phyloP scores from a whole-genome alignment of 2,888 invertebrate species.

The Drosophila picticornis region DNA sequence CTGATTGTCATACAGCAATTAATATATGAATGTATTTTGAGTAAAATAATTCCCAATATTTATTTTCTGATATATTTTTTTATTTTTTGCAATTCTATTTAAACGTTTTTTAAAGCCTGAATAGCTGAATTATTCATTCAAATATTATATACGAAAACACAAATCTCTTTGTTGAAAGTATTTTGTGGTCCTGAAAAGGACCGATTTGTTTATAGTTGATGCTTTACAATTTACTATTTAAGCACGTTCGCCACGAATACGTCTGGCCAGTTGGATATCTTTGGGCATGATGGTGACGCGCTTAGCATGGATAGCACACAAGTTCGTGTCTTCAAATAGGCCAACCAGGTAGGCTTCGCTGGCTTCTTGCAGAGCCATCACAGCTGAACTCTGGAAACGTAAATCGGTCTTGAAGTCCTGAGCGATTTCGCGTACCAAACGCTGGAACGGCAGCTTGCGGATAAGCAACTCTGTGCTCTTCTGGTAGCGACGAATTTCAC shows the following conservation, averaged over 20 bases:
- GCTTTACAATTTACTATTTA: conserved; percentile 85
- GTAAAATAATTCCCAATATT: too few species aligned
- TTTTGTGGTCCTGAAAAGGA: conserved; percentile 50
- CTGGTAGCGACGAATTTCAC: conserved; percentile 37
- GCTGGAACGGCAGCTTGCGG: conserved; percentile 32
- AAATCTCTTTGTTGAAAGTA: conserved; percentile 15
- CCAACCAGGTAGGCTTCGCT: conserved; percentile 36
- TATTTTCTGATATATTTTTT: too few species aligned
- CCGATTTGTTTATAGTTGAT: conserved; percentile 33
- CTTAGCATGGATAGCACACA: conserved; percentile 96
- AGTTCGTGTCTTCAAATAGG: conserved; percentile 29
- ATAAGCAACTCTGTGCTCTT: conserved; percentile 39
- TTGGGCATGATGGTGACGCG: conserved; percentile 99
- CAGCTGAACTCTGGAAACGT: conserved; percentile 42
- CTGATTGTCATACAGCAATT: too few species aligned
- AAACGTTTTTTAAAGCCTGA: background rate
- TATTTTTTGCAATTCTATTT: background rate
- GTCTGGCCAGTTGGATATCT: conserved; percentile 96
- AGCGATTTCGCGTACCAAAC: conserved; percentile 34
- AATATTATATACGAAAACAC: conserved; percentile 12
- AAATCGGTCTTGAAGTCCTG: conserved; percentile 39
- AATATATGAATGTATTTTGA: too few species aligned
- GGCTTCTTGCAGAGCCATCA: conserved; percentile 40
- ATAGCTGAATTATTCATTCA: background rate
- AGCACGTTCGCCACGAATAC: conserved; percentile 97